Evolutionary conservation across 2,888 invertebrate genomes (phyloP).

Genomic region (Chelonus formosanus): DNA sequence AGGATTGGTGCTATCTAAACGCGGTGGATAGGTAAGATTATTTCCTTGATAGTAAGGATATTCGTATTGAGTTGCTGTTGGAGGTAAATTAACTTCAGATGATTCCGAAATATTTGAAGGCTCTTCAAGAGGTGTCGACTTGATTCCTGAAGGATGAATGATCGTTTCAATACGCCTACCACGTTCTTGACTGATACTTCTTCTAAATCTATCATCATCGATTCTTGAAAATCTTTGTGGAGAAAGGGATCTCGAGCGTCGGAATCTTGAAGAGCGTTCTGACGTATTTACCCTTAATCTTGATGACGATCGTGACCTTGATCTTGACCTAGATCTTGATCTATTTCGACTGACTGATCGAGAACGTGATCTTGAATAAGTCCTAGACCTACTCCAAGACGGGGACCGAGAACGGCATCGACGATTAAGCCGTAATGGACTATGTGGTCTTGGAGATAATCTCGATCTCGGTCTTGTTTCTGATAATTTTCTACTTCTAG

Average conservation of each 20-base stretch:
- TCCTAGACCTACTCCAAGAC: conserved; percentile 64
- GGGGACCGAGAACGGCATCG: conserved; percentile 45
- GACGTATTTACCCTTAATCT: conserved; percentile 48
- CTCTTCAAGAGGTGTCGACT: conserved; percentile 38
- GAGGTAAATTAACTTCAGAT: conserved; percentile 37
- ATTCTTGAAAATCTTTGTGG: conserved; percentile 42
- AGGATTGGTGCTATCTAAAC: conserved; percentile 53
- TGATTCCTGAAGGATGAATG: conserved; percentile 53
- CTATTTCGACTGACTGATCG: conserved; percentile 63
- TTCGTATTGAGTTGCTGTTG: conserved; percentile 46
- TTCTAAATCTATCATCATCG: conserved; percentile 40
- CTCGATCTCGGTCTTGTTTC: conserved; percentile 32
- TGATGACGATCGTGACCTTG: conserved; percentile 48
- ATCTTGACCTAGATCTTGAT: conserved; percentile 57
- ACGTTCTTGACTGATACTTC: conserved; percentile 44
- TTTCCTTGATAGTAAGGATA: conserved; percentile 58
- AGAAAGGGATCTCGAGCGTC: conserved; percentile 52
- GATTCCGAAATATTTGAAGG: conserved; percentile 41
- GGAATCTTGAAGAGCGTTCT: conserved; percentile 45
- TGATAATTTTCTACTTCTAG: conserved; percentile 37
- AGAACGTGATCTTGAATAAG: conserved; percentile 44
- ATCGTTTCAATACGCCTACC: conserved; percentile 59
- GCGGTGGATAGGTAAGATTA: conserved; percentile 61
- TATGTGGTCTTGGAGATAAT: conserved; percentile 34
- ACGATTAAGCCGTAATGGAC: conserved; percentile 38